phyloP scores from a whole-genome alignment of 2,888 invertebrate genomes.

The Phasia obesa region DNA sequence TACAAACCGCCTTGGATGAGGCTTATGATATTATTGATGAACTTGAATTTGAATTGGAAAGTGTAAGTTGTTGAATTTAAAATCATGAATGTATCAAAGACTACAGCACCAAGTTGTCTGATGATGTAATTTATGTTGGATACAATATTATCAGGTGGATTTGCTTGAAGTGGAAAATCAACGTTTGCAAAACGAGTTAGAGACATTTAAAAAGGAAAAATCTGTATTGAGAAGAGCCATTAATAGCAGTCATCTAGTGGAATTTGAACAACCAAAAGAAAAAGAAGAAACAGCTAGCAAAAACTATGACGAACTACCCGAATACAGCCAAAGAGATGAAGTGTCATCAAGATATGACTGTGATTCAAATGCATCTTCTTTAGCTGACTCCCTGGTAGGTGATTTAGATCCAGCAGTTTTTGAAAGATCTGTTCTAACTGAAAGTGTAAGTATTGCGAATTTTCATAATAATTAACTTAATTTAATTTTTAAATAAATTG shows the following conservation, averaged over 20 bases:
- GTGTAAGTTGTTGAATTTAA: conserved; percentile 74
- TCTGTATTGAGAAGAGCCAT: conserved; percentile 22
- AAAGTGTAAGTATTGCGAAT: conserved; percentile 77
- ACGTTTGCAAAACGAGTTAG: conserved; percentile 76
- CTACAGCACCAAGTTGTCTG: neutral
- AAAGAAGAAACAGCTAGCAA: conserved; percentile 72
- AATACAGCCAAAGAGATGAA: conserved; percentile 36
- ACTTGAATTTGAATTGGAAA: conserved; percentile 81
- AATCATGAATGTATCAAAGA: neutral
- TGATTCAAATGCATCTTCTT: conserved; percentile 72
- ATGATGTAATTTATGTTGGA: conserved; percentile 28
- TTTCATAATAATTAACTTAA: too few species aligned
- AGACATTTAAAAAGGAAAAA: conserved; percentile 71
- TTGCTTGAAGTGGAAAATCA: conserved; percentile 79
- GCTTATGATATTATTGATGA: conserved; percentile 80
- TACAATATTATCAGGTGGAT: conserved; percentile 75
- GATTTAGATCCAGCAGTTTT: conserved; percentile 75
- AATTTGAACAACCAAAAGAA: neutral
- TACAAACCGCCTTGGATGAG: conserved; percentile 77
- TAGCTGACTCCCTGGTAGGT: conserved; percentile 73
- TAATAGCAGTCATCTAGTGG: conserved; percentile 12
- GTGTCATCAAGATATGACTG: conserved; percentile 29
- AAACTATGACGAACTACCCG: conserved; percentile 44
- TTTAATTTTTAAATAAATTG: too few species aligned
- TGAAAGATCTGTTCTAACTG: conserved; percentile 77